Evolutionary conservation across 2,113 vertebrate genomes (phyloP), one percentile per base, ranked within the genome.

Genomic region (Phyllopteryx taeniolatus): DNA sequence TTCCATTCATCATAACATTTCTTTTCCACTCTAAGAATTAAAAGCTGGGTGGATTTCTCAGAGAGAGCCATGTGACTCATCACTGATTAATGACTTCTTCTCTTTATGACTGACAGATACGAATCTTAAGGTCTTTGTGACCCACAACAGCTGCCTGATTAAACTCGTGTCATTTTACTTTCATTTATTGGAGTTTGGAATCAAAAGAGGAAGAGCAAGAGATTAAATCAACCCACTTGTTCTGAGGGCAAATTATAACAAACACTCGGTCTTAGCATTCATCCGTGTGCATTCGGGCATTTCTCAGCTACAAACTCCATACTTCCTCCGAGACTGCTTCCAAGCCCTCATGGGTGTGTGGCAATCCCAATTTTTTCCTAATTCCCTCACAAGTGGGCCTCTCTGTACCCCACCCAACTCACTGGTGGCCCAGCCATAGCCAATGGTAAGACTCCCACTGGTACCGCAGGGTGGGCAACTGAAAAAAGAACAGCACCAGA

Each of bases 371-470:
- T 83, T 81, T 80, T 61, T 76, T 78, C 54, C 73, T 70, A 74
- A 81, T 84, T 87, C 75, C 72, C 71, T 79, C 19, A 77, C 79
- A 77, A 74, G 77, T 70, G 77, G 47, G 47, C 76, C 59, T 70
- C 44, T 70, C 19, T 51, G 47, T 72, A 72, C 64, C 66, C 46
- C 14, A 11, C 68, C 10, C 49, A 44, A 27, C 51, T 59, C 71
- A 78, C 78, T 85, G 78, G 80, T 87, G 86, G 84, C 86, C 77
- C 87, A 87, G 83, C 83, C 83, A 77, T 89, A 85, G 84, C 90
- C 85, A 85, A 91, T 90, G 74, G 81, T 83, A 82, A 83, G 83
- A 84, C 86, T 72, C 84, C 84, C 84, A 86, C 84, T 88, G 85
- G 68, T 74, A 78, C 84, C 83, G 80, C 86, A 74, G 84, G 88